These are phyloP conservation scores for Phalacrocorax aristotelis DNA, from an alignment of 2,113 vertebrate species.

Conservation along the genomic window DNA sequence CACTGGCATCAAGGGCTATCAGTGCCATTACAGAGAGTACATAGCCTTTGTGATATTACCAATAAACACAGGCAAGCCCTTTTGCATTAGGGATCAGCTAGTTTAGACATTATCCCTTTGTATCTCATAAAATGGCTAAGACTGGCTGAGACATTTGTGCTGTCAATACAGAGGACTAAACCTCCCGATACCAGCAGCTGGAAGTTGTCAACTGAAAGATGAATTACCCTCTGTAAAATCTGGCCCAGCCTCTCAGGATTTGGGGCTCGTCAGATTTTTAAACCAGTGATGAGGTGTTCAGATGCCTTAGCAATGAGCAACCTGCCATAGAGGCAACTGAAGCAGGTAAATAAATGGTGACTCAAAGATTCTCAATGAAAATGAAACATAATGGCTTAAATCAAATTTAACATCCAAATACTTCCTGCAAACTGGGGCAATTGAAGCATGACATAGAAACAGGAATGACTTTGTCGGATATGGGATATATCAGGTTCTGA, in stretches of 20 bases:
- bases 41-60: not conserved
- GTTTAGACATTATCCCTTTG: not conserved
- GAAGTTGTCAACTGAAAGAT: not conserved
- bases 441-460: constrained; percentile 3
- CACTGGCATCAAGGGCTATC: not conserved
- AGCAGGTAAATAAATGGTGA: not conserved
- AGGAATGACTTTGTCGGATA: not conserved
- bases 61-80: not conserved
- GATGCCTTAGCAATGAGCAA: constrained; percentile 7
- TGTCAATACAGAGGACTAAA: not conserved
- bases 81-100: not conserved
- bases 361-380: constrained; percentile 17
- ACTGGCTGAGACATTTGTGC: not conserved
- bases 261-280: not conserved
- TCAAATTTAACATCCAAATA: constrained; percentile 33
- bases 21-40: not conserved
- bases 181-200: not conserved
- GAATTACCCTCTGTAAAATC: not conserved
- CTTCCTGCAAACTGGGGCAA: constrained; percentile 23
- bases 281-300: not conserved
- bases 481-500: not conserved
- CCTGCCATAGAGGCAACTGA: not conserved
- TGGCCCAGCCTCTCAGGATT: not conserved
- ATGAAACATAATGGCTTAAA: constrained; percentile 31
- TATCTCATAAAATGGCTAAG: not conserved